Conservation (phyloP, 2,113 vertebrate genomes). For the Scomber japonicus region DNA sequence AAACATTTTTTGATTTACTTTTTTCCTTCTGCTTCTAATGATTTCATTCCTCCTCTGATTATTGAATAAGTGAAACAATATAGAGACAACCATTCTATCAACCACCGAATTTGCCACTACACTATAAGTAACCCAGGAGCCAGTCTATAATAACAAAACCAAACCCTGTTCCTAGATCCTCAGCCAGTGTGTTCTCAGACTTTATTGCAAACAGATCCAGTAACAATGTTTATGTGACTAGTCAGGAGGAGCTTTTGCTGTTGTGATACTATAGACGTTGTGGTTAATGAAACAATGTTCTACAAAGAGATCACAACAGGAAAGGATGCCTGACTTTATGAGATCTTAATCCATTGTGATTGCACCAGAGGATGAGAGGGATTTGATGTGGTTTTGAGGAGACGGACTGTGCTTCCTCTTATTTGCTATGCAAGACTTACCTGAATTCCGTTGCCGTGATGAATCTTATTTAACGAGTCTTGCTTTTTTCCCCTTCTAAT, state of each 20-base stretch:
- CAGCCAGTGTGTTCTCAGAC: constrained; percentile 25
- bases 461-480: constrained; percentile 14
- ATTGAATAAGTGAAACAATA: background rate
- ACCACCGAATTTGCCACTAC: too few species aligned
- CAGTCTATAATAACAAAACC: background rate
- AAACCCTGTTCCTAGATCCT: constrained; percentile 1
- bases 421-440: constrained; percentile 44
- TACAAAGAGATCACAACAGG: constrained; percentile 13
- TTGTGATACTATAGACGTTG: background rate
- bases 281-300: constrained; percentile 45
- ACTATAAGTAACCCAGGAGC: background rate
- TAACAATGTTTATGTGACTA: constrained; percentile 26
- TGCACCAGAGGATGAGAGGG: constrained; percentile 16
- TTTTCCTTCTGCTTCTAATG: background rate
- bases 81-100: background rate
- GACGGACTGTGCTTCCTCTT: constrained; percentile 42
- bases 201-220: constrained; percentile 14
- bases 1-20: too few species aligned
- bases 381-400: constrained; percentile 62
- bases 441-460: constrained; percentile 20
- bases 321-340: constrained; percentile 54
- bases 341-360: constrained; percentile 44
- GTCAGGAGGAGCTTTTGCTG: background rate
- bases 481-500: background rate
- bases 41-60: background rate